A percentile compares a stretch with the other conserved stretches of the same genome.
Conservation (phyloP, 2,888 invertebrate genomes). For the Chesias legatella region DNA sequence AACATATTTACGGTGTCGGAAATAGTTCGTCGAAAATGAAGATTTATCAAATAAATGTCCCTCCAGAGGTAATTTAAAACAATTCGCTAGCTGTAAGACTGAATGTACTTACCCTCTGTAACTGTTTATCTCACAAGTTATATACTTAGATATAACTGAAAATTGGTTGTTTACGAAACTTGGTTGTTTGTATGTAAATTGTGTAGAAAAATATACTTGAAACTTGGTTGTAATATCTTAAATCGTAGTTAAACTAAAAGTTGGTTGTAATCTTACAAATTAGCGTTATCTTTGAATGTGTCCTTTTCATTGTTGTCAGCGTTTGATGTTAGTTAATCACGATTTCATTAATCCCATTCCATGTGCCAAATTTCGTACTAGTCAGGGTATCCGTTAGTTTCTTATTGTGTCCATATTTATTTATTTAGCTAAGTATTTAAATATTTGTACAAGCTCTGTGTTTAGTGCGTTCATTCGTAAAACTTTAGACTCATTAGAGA, state of each 20-base stretch:
- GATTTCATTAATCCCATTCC: slow-evolving; percentile 64
- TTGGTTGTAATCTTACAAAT: slow-evolving; percentile 13
- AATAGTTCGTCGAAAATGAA: slow-evolving; percentile 53
- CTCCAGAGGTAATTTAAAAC: slow-evolving; percentile 70
- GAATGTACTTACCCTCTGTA: slow-evolving; percentile 54
- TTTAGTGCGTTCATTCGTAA: slow-evolving; percentile 32
- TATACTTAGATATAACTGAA: slow-evolving; percentile 3
- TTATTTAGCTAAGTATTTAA: slow-evolving; percentile 41
- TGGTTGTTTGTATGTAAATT: slow-evolving; percentile 15
- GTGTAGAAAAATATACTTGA: slow-evolving; percentile 10
- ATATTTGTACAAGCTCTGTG: slow-evolving; percentile 38
- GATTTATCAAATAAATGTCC: slow-evolving; percentile 68
- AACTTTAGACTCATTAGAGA: slow-evolving; percentile 41
- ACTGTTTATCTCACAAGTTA: slow-evolving; percentile 30
- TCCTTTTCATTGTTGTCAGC: slow-evolving; percentile 33
- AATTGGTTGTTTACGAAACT: slow-evolving; percentile 19
- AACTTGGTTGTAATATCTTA: slow-evolving; percentile 20
- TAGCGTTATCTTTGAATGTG: slow-evolving; percentile 20
- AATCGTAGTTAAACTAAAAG: slow-evolving; percentile 25
- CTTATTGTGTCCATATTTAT: slow-evolving; percentile 47
- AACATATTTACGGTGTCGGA: slow-evolving; percentile 48
- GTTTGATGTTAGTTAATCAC: slow-evolving; percentile 44
- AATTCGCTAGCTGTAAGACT: slow-evolving; percentile 76
- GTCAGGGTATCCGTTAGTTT: slow-evolving; percentile 61
- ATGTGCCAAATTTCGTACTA: slow-evolving; percentile 67